phyloP scores from a whole-genome alignment of 1,140 invertebrate genomes.

The Diorhabda elongata region DNA sequence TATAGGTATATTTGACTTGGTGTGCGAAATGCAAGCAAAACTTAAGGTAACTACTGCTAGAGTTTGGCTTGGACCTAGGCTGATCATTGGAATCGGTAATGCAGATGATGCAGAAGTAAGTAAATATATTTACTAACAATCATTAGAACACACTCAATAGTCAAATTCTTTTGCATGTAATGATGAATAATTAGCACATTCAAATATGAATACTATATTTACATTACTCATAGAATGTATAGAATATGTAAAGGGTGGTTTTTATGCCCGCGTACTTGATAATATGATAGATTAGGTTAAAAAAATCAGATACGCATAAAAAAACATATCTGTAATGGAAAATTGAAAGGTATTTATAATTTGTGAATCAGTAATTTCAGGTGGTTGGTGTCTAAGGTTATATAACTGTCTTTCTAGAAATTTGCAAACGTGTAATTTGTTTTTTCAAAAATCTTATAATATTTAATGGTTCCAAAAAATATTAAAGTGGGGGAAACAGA shows the following conservation, averaged over 20 bases:
- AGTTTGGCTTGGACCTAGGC: constrained; percentile 59
- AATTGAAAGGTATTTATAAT: no score
- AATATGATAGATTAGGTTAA: not conserved
- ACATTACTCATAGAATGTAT: not conserved
- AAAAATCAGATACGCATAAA: no score
- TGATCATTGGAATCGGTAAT: constrained; percentile 61
- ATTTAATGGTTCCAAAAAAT: no score
- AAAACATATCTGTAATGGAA: no score
- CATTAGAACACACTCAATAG: not conserved
- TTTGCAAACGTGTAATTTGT: no score
- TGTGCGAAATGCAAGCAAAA: not conserved
- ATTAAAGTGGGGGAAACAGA: no score
- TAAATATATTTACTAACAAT: not conserved
- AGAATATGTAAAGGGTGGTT: no score
- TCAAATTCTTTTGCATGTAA: not conserved
- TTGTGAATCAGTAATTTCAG: no score
- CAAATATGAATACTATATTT: not conserved
- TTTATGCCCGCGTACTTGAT: not conserved
- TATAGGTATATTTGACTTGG: constrained; percentile 22
- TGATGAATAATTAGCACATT: not conserved
- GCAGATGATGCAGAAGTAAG: constrained; percentile 68
- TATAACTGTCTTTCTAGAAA: no score
- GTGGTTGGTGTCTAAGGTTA: no score
- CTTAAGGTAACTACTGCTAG: constrained; percentile 16
- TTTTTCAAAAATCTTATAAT: no score